A percentile compares a stretch with the other conserved stretches of the same genome.
These are phyloP conservation scores for Pharmacophagus antenor DNA, from an alignment of 2,888 invertebrate genomes.

Conservation along the genomic window DNA sequence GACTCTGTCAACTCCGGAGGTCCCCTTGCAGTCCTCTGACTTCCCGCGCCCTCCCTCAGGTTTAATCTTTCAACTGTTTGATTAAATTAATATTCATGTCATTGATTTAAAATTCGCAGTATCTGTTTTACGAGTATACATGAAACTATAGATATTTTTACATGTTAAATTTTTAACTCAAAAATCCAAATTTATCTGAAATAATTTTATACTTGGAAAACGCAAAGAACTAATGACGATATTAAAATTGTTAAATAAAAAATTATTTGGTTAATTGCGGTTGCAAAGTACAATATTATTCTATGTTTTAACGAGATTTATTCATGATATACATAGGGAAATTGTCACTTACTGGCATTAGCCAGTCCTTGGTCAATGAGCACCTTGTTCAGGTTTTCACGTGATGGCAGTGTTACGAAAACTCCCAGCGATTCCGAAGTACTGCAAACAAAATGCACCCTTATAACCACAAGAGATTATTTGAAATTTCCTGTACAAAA, in stretches of 20 bases:
- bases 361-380: constrained; percentile 50
- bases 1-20: constrained; percentile 38
- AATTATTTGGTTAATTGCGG: background rate
- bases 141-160: too few species aligned
- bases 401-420: constrained; percentile 47
- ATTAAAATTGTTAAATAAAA: too few species aligned
- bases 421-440: constrained; percentile 67
- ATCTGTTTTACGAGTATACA: too few species aligned
- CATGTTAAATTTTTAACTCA: too few species aligned
- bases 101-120: too few species aligned
- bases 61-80: constrained; percentile 42
- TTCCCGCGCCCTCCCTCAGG: background rate
- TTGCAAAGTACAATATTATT: background rate
- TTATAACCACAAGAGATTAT: too few species aligned
- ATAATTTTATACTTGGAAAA: too few species aligned
- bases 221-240: too few species aligned
- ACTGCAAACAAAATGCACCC: constrained; percentile 46
- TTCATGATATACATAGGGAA: too few species aligned
- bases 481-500: too few species aligned
- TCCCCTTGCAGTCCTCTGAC: constrained; percentile 6
- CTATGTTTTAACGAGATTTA: background rate
- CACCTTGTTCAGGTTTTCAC: constrained; percentile 49
- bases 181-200: too few species aligned
- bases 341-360: constrained; percentile 45
- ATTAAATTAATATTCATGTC: background rate